These are phyloP conservation scores for Neostethus bicornis DNA, from an alignment of 2,797 vertebrate genomes.

Conservation along the genomic window DNA sequence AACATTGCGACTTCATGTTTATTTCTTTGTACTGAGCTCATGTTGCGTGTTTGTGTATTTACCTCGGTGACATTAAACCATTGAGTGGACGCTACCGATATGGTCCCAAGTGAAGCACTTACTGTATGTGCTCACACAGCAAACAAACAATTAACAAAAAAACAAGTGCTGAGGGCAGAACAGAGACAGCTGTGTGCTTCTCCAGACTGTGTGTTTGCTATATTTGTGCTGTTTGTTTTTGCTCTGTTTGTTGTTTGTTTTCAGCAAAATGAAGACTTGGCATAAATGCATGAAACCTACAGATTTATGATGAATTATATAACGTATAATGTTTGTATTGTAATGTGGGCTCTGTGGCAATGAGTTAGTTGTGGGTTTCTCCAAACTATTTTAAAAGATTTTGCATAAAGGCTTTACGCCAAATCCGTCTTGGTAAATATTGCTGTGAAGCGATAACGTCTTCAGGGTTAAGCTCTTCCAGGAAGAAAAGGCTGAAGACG, in stretches of 20 bases:
- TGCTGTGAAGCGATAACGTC: constrained; percentile 5
- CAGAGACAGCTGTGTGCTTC: constrained; percentile 4
- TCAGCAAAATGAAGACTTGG: constrained; percentile 14
- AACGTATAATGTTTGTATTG: too few species aligned
- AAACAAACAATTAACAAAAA: constrained; percentile 10
- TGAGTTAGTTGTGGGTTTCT: background rate
- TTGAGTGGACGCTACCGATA: background rate
- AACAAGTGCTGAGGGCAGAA: constrained; percentile 11
- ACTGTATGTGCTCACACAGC: background rate
- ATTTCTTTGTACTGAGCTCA: background rate
- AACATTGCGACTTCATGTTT: background rate
- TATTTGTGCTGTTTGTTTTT: constrained; percentile 12
- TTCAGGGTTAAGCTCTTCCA: background rate
- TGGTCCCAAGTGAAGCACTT: constrained; percentile 1
- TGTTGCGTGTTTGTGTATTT: background rate
- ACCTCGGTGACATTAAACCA: constrained; percentile 4
- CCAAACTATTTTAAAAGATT: constrained; percentile 5
- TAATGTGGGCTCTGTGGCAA: background rate
- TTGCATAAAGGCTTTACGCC: background rate
- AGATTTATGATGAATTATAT: constrained; percentile 19
- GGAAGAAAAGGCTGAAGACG: constrained; percentile 1
- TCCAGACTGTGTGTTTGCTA: constrained; percentile 21
- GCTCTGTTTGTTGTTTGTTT: constrained; percentile 1
- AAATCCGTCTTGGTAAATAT: constrained; percentile 13
- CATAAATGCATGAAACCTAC: background rate